Evolutionary conservation across 2,113 vertebrate genomes (phyloP).

Genomic region (Cavia porcellus): DNA sequence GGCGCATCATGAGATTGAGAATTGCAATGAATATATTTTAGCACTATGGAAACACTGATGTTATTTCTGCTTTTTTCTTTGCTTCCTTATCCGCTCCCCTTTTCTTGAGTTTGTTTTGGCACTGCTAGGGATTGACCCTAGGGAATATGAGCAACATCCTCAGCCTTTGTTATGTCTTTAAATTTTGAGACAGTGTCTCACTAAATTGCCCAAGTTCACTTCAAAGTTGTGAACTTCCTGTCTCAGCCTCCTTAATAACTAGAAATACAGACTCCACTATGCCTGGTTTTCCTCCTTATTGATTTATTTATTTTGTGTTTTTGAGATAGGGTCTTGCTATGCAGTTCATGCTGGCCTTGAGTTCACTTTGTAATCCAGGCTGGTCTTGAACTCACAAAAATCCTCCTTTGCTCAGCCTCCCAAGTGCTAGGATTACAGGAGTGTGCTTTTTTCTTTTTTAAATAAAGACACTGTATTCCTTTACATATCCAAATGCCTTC

Average conservation of each 20-base stretch:
- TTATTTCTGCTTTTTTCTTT: slow-evolving; percentile 22
- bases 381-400: too few species aligned
- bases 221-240: not conserved
- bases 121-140: not conserved
- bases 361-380: too few species aligned
- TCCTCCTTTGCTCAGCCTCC: too few species aligned
- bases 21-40: slow-evolving; percentile 32
- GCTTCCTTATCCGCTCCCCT: not conserved
- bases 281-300: not conserved
- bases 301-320: not conserved
- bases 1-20: not conserved
- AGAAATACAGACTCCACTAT: not conserved
- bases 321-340: too few species aligned
- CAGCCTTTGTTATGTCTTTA: not conserved
- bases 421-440: too few species aligned
- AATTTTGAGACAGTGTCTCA: not conserved
- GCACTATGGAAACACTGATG: not conserved
- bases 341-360: too few species aligned
- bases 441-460: too few species aligned
- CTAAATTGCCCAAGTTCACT: not conserved
- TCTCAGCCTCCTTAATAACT: not conserved
- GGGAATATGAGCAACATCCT: not conserved
- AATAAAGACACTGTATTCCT: not conserved
- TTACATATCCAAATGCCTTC: not conserved
- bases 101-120: not conserved